Base-by-base conservation (phyloP, 2,113 vertebrate species). In the Anhinga anhinga region DNA sequence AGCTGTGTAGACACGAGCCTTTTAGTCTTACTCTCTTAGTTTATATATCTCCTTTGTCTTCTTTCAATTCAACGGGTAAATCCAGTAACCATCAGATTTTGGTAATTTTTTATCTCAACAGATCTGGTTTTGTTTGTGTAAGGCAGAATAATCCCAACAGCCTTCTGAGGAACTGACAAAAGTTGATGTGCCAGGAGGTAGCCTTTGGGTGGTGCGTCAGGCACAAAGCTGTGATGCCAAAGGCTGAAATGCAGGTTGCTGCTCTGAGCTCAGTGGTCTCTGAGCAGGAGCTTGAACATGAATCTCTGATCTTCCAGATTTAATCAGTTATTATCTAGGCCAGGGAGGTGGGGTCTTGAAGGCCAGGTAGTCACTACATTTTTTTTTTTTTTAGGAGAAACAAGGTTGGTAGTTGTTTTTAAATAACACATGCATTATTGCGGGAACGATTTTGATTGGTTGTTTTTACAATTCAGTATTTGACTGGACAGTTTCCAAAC, bases 121-220 rank as follows among this genome's bases (percentile, higher is more conserved):
- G 47, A 25, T 52, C 30, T 36, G 42, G 8, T 50, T 87, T 79
- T 38, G 15, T 74, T 92, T 91, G 15, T 67, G 17, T 71, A 55
- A 74, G 26, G 47, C 16, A 44, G 27, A 72, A 47, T 67, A 76
- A 79, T 87, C 38, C 20, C 20, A 74, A 13, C 25, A 86, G 23
- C 27, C 44, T 86, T 86, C 50, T 66, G 55, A 69, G 47, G 44
- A 94, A 52, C 22, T 0, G 0, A 3, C 4, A 34, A 45, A 86
- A 42, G 34, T 8, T 71, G 29, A 38, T 0, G 0, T 62, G 29
- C 20, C 8, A 27, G 59, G 26, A 40, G 11, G n/a, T 56, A 16
- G 30, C 34, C 13, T 23, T 47, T 36, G 61, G 5, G 7, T 89
- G 20, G 20, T n/a, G 49, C 2, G 1, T 87, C 9, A 55, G 20